These are phyloP conservation scores for Zaprionus vittiger DNA, from an alignment of 1,140 invertebrate species.

Conservation along the genomic window DNA sequence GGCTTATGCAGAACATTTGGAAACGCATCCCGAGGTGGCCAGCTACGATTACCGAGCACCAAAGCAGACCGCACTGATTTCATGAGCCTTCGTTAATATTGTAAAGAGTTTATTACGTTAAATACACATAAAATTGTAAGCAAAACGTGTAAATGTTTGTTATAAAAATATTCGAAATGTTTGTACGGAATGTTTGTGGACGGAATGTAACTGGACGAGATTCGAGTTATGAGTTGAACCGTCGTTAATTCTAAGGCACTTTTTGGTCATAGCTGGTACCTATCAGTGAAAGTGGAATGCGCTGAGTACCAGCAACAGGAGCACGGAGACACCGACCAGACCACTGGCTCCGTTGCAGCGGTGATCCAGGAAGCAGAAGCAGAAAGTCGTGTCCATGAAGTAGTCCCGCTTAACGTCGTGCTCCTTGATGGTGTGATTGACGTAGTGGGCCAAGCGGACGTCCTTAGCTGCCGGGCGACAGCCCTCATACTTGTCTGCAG, in stretches of 20 bases:
- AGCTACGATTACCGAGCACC: constrained; percentile 89
- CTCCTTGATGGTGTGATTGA: constrained; percentile 94
- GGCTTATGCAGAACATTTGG: constrained; percentile 90
- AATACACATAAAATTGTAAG: constrained; percentile 56
- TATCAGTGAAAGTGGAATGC: constrained; percentile 3
- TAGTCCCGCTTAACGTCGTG: constrained; percentile 93
- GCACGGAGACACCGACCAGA: constrained; percentile 15
- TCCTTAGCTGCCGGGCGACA: constrained; percentile 92
- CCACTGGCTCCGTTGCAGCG: constrained; percentile 89
- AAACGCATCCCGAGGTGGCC: constrained; percentile 89
- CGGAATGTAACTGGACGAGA: constrained; percentile 60
- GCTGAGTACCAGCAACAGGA: constrained; percentile 30
- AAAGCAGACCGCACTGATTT: constrained; percentile 69
- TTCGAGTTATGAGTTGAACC: constrained; percentile 52
- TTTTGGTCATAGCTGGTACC: constrained; percentile 11
- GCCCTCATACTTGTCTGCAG: constrained; percentile 96
- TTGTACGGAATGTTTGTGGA: constrained; percentile 20
- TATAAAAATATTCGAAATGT: constrained; percentile 44
- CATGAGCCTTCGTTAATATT: constrained; percentile 53
- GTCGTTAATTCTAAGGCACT: constrained; percentile 65
- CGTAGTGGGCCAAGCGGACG: constrained; percentile 92
- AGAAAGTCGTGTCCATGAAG: constrained; percentile 94
- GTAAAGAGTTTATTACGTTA: constrained; percentile 69
- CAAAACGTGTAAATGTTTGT: constrained; percentile 30
- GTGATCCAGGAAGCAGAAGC: constrained; percentile 96